Evolutionary conservation across 2,797 vertebrate species (phyloP).

Genomic region (Sebastes kiyomatsui): DNA sequence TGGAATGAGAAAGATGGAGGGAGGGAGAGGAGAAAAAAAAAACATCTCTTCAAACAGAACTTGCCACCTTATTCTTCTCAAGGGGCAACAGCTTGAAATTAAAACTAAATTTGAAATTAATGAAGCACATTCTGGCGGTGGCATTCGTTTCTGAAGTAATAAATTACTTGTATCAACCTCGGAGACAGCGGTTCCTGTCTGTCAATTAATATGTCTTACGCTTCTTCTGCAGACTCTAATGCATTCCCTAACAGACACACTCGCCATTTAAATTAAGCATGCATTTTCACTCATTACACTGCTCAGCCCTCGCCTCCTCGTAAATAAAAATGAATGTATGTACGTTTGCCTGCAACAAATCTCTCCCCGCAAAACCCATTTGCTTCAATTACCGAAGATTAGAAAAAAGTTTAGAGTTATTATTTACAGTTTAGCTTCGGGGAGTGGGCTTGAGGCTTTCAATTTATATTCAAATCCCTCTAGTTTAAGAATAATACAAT

Average conservation of each 20-base stretch:
- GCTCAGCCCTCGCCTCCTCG: slow-evolving; percentile 90
- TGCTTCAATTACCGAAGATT: slow-evolving; percentile 87
- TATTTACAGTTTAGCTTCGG: slow-evolving; percentile 86
- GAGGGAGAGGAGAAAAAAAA: slow-evolving; percentile 79
- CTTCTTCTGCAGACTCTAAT: slow-evolving; percentile 97
- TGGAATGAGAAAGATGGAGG: slow-evolving; percentile 54
- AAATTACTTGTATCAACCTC: slow-evolving; percentile 99
- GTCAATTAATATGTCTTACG: slow-evolving; percentile 99
- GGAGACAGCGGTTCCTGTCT: slow-evolving; percentile 99
- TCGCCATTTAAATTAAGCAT: slow-evolving; percentile 99
- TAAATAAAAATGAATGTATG: slow-evolving; percentile 95
- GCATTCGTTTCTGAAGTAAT: slow-evolving; percentile 99
- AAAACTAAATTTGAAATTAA: slow-evolving; percentile 99
- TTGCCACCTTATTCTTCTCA: slow-evolving; percentile 99
- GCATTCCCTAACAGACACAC: slow-evolving; percentile 99
- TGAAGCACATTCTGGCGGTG: slow-evolving; percentile 99
- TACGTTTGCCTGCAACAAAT: slow-evolving; percentile 88
- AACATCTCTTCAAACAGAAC: slow-evolving; percentile 97
- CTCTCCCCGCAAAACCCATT: slow-evolving; percentile 82
- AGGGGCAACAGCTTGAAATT: slow-evolving; percentile 99
- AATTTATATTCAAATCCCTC: slow-evolving; percentile 82
- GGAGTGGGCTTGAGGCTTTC: slow-evolving; percentile 76
- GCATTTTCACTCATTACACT: slow-evolving; percentile 96
- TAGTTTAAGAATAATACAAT: slow-evolving; percentile 75
- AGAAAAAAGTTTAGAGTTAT: slow-evolving; percentile 84